Base-by-base conservation (phyloP, 2,797 vertebrate species). In the Acanthurus tractus region DNA sequence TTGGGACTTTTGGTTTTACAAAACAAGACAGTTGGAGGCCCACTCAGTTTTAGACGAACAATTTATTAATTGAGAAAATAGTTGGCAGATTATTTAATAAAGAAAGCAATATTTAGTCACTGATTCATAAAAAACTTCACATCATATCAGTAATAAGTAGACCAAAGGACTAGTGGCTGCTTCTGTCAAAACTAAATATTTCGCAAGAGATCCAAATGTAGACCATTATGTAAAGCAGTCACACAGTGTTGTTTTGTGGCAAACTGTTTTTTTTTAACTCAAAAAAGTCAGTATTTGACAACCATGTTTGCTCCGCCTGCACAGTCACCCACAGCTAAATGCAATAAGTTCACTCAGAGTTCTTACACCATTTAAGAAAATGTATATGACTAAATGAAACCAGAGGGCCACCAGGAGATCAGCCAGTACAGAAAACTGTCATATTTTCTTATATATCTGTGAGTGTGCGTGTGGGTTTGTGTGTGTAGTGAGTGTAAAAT, bases 331-430 rank as follows among this genome's bases (percentile, higher is more conserved):
- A 44, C 23, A 44, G 49, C 50, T 71, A 17, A 54, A 52, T 38
- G n/a, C 50, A 63, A 12, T 17, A 44, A 3, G 20, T 57, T 46
- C 13, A 45, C 42, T 57, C 34, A 4, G 49, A 2, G 34, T 61
- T 63, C 40, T 46, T 63, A 57, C 29, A 67, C 18, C 49, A 17
- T 44, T 44, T 6, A 66, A 18, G 9, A 63, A 67, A 62, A 54
- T 63, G 5, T 65, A 23, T 10, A 46, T 18, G n/a, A 2, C 42
- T 56, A 65, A 25, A 15, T 13, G 42, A 67, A 81, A 13, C 34
- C 54, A 56, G 63, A 69, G 18, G 38, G 55, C 45, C 23, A 25
- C 4, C 3, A 9, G 15, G 58, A 66, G 52, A 73, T 56, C 52
- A 52, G 46, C 17, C 22, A 54, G 6, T 48, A 34, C 52, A 59